These are phyloP conservation scores for Lithobates sylvaticus DNA, from an alignment of 2,797 vertebrate genomes.

Conservation along the genomic window DNA sequence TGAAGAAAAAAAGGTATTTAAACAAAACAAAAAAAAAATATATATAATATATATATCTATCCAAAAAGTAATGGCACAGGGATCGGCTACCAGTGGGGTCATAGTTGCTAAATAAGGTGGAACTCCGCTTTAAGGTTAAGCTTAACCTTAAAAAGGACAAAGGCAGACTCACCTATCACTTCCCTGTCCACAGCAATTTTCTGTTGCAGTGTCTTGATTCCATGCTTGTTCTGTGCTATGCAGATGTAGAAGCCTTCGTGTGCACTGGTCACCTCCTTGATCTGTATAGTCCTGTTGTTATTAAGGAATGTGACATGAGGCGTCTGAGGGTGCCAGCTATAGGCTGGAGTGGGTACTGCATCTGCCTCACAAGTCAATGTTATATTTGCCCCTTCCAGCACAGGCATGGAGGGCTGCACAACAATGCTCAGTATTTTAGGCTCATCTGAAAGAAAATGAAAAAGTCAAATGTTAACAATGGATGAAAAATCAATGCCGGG, in stretches of 20 bases:
- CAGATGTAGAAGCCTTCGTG: conserved; percentile 47
- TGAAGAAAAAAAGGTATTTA: no score
- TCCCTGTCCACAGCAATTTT: conserved; percentile 20
- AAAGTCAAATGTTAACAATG: no score
- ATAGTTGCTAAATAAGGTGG: no score
- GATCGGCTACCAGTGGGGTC: no score
- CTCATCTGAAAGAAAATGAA: conserved; percentile 18
- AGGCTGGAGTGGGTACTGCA: conserved; percentile 37
- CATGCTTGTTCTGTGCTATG: conserved; percentile 38
- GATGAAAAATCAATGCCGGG: no score
- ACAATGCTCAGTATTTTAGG: conserved; percentile 17
- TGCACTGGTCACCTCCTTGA: background rate
- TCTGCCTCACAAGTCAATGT: conserved; percentile 53
- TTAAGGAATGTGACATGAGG: background rate
- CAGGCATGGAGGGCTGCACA: background rate
- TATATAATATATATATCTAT: no score
- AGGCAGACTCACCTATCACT: conserved; percentile 1
- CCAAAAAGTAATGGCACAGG: no score
- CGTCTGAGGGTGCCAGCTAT: conserved; percentile 41
- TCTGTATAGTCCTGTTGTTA: conserved; percentile 16
- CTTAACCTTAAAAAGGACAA: background rate
- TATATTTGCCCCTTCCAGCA: conserved; percentile 15
- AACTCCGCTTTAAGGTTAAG: no score
- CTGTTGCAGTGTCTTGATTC: conserved; percentile 26
- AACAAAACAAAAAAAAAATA: no score